These are phyloP conservation scores for Pteromalus puparum DNA, from an alignment of 1,140 invertebrate species.

Conservation along the genomic window DNA sequence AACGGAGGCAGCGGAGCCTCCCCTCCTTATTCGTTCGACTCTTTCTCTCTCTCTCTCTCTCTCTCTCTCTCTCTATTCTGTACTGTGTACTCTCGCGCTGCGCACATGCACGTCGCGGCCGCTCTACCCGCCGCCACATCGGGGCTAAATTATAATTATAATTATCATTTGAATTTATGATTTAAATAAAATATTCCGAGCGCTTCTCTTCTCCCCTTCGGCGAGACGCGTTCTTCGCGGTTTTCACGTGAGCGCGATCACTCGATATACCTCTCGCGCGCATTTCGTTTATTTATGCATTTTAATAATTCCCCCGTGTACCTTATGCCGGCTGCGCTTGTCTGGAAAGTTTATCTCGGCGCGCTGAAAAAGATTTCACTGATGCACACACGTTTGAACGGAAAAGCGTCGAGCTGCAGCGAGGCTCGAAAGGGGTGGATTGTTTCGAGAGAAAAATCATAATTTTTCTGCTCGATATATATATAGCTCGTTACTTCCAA, in stretches of 20 bases:
- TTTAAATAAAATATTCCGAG: slow-evolving; percentile 38
- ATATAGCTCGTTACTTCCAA: too few relatives aligned
- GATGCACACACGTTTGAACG: not conserved
- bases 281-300: slow-evolving; percentile 20
- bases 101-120: not conserved
- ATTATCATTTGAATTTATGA: slow-evolving; percentile 30
- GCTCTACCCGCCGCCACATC: not conserved
- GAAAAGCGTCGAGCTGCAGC: not conserved
- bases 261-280: not conserved
- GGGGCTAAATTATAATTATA: slow-evolving; percentile 29
- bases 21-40: not conserved
- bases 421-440: not conserved
- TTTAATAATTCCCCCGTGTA: slow-evolving; percentile 3
- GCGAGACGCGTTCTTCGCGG: not conserved
- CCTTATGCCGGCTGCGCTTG: not conserved
- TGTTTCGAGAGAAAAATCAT: not conserved
- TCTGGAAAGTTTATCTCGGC: not conserved
- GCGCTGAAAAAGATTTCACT: not conserved
- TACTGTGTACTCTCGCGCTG: too few relatives aligned
- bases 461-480: too few relatives aligned
- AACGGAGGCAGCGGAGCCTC: not conserved
- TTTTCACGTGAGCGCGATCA: not conserved
- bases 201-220: slow-evolving; percentile 1
- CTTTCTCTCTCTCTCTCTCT: not conserved
- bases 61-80: not conserved